Conservation (phyloP, 2,113 vertebrate species). For the Actenoides lindsayi region DNA sequence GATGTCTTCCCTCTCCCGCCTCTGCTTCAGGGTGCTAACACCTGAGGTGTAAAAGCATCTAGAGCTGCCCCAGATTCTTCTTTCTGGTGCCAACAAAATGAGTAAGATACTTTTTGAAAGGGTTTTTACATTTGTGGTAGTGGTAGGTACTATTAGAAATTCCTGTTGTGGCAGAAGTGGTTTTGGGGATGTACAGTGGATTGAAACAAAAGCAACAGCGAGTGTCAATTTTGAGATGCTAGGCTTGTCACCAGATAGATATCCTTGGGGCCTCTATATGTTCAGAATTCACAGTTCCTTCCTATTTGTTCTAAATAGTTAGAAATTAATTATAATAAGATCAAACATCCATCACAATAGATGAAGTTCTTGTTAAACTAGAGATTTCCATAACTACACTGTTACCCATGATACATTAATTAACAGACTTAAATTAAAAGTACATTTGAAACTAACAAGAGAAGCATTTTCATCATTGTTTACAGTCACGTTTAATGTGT, state of each 20-base stretch:
- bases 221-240: not conserved
- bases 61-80: not conserved
- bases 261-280: not conserved
- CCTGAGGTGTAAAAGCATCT: not conserved
- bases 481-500: not conserved
- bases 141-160: not conserved
- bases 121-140: not conserved
- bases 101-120: not conserved
- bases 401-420: not conserved
- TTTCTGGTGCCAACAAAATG: not conserved
- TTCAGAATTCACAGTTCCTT: not conserved
- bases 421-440: slow-evolving; percentile 24
- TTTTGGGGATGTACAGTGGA: not conserved
- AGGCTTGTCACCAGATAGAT: not conserved
- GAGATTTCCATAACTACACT: not conserved
- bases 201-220: not conserved
- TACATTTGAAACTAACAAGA: slow-evolving; percentile 29
- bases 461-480: slow-evolving; percentile 29
- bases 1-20: not conserved
- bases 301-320: not conserved
- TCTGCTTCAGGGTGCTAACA: not conserved
- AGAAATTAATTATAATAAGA: not conserved
- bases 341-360: not conserved
- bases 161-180: not conserved
- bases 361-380: not conserved